Conservation (phyloP, 2,888 invertebrate genomes). For the Hoplodrina blanda region DNA sequence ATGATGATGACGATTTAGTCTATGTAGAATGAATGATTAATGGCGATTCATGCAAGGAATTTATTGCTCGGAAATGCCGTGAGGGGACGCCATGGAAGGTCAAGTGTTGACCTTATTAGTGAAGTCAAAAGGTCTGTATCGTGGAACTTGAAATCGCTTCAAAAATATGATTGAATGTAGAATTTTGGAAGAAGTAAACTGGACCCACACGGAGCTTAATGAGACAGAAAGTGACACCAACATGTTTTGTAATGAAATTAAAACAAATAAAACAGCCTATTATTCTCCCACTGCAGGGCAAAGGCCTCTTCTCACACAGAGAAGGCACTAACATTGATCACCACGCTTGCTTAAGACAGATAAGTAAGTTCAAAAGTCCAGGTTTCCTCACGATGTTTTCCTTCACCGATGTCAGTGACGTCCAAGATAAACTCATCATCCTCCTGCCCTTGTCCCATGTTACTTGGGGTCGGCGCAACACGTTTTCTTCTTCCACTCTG, state of each 20-base stretch:
- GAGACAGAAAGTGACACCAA: neutral
- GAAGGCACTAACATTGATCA: too few species aligned
- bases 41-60: conserved; percentile 37
- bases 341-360: too few species aligned
- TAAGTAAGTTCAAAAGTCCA: too few species aligned
- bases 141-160: neutral
- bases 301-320: too few species aligned
- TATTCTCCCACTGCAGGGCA: too few species aligned
- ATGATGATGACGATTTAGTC: conserved; percentile 10
- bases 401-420: too few species aligned
- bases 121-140: conserved; percentile 34
- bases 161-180: neutral
- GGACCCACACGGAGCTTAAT: neutral
- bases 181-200: conserved; percentile 3
- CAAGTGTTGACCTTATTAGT: conserved; percentile 36
- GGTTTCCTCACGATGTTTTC: too few species aligned
- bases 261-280: too few species aligned
- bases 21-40: conserved; percentile 35
- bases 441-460: too few species aligned
- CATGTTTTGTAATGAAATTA: neutral
- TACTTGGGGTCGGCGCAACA: too few species aligned
- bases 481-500: too few species aligned
- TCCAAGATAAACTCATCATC: too few species aligned
- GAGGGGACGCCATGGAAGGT: conserved; percentile 52
- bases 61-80: conserved; percentile 44